These are phyloP conservation scores for Ictalurus furcatus DNA, from an alignment of 2,113 vertebrate genomes.

Conservation along the genomic window DNA sequence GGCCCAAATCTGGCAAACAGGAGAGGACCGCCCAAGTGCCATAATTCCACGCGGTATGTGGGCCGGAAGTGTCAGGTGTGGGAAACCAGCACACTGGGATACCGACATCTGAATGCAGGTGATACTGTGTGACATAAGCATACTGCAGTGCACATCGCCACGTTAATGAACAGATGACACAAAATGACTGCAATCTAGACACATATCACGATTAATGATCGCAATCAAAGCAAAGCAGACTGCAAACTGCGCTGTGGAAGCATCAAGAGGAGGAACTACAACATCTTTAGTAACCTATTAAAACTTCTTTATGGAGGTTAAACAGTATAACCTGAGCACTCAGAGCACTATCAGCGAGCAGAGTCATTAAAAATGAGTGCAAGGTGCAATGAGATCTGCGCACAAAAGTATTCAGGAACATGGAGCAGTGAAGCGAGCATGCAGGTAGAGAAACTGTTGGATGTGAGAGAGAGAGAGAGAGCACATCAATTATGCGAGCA, in stretches of 20 bases:
- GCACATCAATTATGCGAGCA: background rate
- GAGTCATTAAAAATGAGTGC: background rate
- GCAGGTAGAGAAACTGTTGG: background rate
- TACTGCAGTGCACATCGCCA: background rate
- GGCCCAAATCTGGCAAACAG: too few relatives aligned
- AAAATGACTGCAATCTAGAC: background rate
- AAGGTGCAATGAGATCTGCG: background rate
- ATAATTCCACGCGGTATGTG: too few relatives aligned
- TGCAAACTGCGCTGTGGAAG: background rate
- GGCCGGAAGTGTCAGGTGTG: too few relatives aligned
- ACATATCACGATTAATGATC: background rate
- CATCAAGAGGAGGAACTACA: background rate
- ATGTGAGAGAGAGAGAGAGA: background rate
- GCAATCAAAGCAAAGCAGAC: background rate
- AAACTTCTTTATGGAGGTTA: background rate
- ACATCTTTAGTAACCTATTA: background rate
- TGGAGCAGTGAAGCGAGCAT: background rate
- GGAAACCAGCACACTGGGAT: too few relatives aligned
- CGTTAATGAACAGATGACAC: background rate
- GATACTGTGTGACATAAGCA: background rate
- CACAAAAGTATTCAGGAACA: too few relatives aligned
- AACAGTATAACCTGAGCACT: background rate
- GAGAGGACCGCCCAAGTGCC: too few relatives aligned
- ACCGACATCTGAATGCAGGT: background rate
- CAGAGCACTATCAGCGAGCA: background rate